These are phyloP conservation scores for Echinometra lucunter DNA, from an alignment of 53 echinoderm and acorn worm species.

Conservation along the genomic window DNA sequence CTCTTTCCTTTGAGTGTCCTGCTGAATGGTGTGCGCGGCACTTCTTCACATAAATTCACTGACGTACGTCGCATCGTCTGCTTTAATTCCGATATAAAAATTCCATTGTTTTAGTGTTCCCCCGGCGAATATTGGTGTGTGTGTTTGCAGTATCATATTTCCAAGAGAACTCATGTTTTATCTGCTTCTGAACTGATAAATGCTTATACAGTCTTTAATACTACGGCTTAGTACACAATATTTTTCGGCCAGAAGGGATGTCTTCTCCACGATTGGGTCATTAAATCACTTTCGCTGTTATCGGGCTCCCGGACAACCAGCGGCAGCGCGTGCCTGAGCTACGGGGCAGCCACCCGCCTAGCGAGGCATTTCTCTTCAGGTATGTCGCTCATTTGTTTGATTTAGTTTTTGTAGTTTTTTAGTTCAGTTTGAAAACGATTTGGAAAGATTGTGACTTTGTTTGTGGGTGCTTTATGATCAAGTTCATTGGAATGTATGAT, in stretches of 20 bases:
- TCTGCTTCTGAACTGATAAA: background rate
- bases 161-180: no score
- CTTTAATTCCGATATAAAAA: background rate
- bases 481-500: constrained; percentile 40
- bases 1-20: no score
- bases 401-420: background rate
- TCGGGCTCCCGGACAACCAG: constrained; percentile 61
- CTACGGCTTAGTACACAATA: background rate
- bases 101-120: background rate
- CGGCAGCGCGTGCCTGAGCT: constrained; percentile 60
- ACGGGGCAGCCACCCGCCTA: constrained; percentile 44
- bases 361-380: constrained; percentile 64
- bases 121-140: no score
- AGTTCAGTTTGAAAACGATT: constrained; percentile 7
- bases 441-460: constrained; percentile 26
- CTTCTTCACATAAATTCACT: constrained; percentile 26
- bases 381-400: constrained; percentile 60
- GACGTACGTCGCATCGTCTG: background rate
- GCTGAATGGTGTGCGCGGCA: constrained; percentile 34
- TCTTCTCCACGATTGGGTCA: background rate
- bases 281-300: constrained; percentile 52
- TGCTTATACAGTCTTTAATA: background rate
- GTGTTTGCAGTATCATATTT: no score
- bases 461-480: background rate
- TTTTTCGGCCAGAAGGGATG: background rate